Evolutionary conservation across 2,113 vertebrate genomes (phyloP).

Genomic region (Platysternon megacephalum): DNA sequence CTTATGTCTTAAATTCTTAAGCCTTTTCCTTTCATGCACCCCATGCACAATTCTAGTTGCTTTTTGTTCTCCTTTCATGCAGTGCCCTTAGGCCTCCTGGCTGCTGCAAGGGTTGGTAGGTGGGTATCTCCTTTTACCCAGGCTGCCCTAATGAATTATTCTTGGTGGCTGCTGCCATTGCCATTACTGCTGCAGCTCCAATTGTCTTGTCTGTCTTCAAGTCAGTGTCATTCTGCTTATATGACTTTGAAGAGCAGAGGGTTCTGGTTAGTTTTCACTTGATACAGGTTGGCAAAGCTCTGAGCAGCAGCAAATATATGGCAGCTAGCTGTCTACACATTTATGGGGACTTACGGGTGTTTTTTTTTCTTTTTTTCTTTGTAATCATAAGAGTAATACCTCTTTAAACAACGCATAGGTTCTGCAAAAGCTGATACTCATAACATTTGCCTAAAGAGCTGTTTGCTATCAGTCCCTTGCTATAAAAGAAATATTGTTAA

Average conservation of each 20-base stretch:
- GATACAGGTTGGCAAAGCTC: background rate
- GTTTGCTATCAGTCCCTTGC: background rate
- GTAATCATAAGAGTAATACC: background rate
- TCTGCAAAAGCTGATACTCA: conserved; percentile 30
- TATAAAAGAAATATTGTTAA: background rate
- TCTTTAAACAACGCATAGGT: background rate
- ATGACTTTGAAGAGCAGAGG: background rate
- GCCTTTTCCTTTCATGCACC: background rate
- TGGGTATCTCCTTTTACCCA: background rate
- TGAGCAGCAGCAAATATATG: background rate
- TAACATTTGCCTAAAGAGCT: background rate
- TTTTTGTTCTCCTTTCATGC: background rate
- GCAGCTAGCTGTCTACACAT: background rate
- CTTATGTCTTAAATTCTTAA: background rate
- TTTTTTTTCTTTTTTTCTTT: background rate
- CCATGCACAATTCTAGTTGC: background rate
- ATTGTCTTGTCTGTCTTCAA: background rate
- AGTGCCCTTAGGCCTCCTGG: background rate
- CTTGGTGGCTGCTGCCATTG: background rate
- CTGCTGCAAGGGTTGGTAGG: background rate
- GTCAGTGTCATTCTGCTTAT: background rate
- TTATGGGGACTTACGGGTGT: background rate
- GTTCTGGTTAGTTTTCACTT: background rate
- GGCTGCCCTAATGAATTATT: background rate
- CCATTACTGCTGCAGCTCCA: background rate